Evolutionary conservation across 2,888 invertebrate species (phyloP).

Genomic region (Diadromus collaris): DNA sequence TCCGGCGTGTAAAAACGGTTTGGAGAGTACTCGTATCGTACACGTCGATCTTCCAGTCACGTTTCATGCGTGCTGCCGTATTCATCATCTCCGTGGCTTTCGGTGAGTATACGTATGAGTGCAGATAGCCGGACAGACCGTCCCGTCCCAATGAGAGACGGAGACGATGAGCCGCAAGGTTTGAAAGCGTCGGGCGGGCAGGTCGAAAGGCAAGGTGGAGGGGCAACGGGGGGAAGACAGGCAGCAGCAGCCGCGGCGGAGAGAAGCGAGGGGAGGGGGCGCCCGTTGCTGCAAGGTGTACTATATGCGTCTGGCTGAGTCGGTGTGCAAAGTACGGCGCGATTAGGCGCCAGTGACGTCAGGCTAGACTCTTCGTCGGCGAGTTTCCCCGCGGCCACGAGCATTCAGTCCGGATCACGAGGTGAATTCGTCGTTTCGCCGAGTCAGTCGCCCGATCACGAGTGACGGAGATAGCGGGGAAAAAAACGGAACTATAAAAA

Average conservation of each 20-base stretch:
- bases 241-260: neutral
- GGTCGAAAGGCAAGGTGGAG: neutral
- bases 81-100: constrained; percentile 46
- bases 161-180: constrained; percentile 25
- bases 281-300: constrained; percentile 38
- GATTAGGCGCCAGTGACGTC: constrained; percentile 77
- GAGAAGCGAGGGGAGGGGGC: constrained; percentile 9
- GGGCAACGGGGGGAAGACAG: neutral
- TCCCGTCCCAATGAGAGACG: constrained; percentile 23
- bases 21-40: constrained; percentile 7
- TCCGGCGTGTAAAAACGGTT: neutral
- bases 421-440: constrained; percentile 33
- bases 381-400: constrained; percentile 50
- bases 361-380: constrained; percentile 65
- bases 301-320: constrained; percentile 38
- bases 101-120: constrained; percentile 25
- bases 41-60: constrained; percentile 42
- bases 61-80: constrained; percentile 56
- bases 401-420: constrained; percentile 44
- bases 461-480: constrained; percentile 13
- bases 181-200: constrained; percentile 37
- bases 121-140: constrained; percentile 14
- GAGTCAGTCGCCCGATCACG: constrained; percentile 21
- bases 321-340: constrained; percentile 67
- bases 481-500: neutral